These are phyloP conservation scores for Pseudorectes ferrugineus DNA, from an alignment of 2,113 vertebrate genomes.

Conservation along the genomic window DNA sequence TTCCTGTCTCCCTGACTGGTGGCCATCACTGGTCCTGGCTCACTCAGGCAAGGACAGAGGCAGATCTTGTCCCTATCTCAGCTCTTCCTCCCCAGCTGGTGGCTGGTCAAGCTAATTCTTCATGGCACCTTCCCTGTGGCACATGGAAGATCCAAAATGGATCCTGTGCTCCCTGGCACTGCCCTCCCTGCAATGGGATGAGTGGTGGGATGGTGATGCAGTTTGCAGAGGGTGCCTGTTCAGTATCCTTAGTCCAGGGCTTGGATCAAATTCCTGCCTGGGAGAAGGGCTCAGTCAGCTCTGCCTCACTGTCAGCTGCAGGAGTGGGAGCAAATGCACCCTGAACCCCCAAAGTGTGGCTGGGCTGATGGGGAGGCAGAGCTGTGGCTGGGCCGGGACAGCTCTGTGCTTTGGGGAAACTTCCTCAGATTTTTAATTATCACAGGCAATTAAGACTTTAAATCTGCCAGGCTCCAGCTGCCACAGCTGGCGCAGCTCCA, in stretches of 20 bases:
- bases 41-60: fast-evolving
- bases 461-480: slow-evolving; percentile 52
- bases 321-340: not conserved
- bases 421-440: slow-evolving; percentile 53
- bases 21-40: fast-evolving
- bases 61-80: fast-evolving
- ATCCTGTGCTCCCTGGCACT: not conserved
- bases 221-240: not conserved
- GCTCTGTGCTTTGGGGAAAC: not conserved
- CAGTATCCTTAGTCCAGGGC: not conserved
- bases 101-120: not conserved
- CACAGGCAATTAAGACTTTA: slow-evolving; percentile 47
- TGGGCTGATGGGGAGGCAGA: not conserved
- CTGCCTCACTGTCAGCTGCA: fast-evolving
- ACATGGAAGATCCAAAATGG: not conserved
- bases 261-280: not conserved
- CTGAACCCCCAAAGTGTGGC: not conserved
- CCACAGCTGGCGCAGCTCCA: not conserved
- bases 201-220: not conserved
- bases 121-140: fast-evolving
- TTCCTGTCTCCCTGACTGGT: not conserved
- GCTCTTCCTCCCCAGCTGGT: not conserved
- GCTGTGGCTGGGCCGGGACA: not conserved
- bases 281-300: not conserved
- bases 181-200: not conserved